Base-by-base conservation (phyloP, 2,113 vertebrate species). In the Dromaius novaehollandiae region DNA sequence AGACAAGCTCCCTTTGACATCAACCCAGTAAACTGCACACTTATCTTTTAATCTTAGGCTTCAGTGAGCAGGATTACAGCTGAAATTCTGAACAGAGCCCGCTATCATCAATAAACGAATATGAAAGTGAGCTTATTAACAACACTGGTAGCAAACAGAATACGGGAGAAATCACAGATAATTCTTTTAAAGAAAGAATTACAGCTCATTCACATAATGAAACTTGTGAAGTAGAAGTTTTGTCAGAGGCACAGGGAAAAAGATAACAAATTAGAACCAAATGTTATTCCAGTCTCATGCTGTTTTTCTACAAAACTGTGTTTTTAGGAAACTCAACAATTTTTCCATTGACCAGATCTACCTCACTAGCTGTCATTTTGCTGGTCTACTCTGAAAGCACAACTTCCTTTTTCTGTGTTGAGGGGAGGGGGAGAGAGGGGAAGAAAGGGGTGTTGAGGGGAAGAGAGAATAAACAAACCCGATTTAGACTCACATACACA, bases 311-410 rank as follows among this genome's bases (percentile, higher is more conserved):
- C 25, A 32, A 36, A 86, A 46, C 1, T 7, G 10, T 53, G 53
- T 66, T 90, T 88, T 96, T 73, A 83, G 46, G 75, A 58, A 90
- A 94, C 81, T 88, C 21, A 76, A n/a, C n/a, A n/a, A 89, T 88
- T 86, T 95, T 97, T 95, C 82, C 94, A 94, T 22, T 82, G 56
- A 76, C 38, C 86, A 42, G 68, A 32, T 34, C 74, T 32, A 66
- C 53, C 65, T 74, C 16, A 82, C 13, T 36, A 83, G 48, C n/a
- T 74, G 75, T 80, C n/a, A 64, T 63, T 82, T 38, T 73, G 53
- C 30, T 86, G 48, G 12, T 68, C 11, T 86, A 17, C 53, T 82
- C 6, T 68, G 26, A 73, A 95, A 94, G 53, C 6, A 48, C 32
- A 93, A 88, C 71, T 94, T 94, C 85, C 75, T 80, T 83, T 95